A percentile compares a stretch with the other conserved stretches of the same genome.
Conservation (phyloP, 2,797 vertebrate species). For the Pantherophis vulpinus region DNA sequence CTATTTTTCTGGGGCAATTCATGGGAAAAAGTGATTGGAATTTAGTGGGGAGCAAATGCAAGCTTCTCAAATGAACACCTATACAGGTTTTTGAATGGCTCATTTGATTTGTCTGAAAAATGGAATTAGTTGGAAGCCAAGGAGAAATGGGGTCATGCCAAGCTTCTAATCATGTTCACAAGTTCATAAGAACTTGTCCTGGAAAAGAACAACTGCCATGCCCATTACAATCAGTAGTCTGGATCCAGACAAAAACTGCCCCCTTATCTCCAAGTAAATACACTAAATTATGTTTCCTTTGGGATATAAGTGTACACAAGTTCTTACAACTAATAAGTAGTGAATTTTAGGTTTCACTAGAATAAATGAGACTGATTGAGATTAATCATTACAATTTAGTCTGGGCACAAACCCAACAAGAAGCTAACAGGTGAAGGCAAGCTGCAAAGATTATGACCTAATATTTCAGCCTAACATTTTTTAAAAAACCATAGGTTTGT, state of each 20-base stretch:
- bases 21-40: neutral
- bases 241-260: neutral
- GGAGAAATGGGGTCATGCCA: neutral
- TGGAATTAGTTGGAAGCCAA: neutral
- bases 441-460: neutral
- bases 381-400: neutral
- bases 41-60: too few species aligned
- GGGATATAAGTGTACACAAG: neutral
- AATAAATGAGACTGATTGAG: neutral
- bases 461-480: neutral
- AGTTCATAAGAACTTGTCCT: neutral
- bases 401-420: neutral
- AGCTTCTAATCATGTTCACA: neutral
- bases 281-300: neutral
- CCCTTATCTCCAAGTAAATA: neutral
- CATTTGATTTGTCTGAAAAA: neutral
- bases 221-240: neutral
- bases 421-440: neutral
- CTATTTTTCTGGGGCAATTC: neutral
- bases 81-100: neutral
- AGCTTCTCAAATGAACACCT: neutral
- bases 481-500: neutral
- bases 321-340: neutral
- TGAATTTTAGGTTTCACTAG: neutral
- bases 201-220: neutral